Evolutionary conservation across 2,888 invertebrate genomes (phyloP).

Genomic region (Diadegma fenestrale): DNA sequence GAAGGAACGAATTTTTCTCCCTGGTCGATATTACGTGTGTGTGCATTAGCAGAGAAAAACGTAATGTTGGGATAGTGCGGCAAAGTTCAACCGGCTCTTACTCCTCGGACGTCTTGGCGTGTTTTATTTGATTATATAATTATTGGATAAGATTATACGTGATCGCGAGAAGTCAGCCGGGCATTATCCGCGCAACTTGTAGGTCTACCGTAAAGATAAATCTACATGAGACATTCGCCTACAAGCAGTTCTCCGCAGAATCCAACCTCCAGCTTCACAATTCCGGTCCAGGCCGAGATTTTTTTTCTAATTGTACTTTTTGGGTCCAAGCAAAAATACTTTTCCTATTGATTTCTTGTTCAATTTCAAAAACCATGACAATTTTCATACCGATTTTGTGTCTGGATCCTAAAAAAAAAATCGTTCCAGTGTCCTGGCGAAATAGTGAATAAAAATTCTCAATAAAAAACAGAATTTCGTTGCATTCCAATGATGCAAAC

Average conservation of each 20-base stretch:
- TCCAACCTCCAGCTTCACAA: background rate
- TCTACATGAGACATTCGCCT: slow-evolving; percentile 10
- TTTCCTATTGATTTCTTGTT: background rate
- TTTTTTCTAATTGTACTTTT: background rate
- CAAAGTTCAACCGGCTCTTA: slow-evolving; percentile 72
- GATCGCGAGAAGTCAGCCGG: slow-evolving; percentile 58
- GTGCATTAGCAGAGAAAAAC: slow-evolving; percentile 38
- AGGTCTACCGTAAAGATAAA: slow-evolving; percentile 30
- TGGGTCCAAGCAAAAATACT: too few species aligned
- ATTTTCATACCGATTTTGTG: too few species aligned
- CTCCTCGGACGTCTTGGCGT: slow-evolving; percentile 65
- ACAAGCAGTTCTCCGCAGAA: background rate
- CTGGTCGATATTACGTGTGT: slow-evolving; percentile 9
- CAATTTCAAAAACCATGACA: too few species aligned
- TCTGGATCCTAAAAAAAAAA: too few species aligned
- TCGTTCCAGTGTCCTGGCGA: too few species aligned
- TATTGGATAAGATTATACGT: slow-evolving; percentile 69
- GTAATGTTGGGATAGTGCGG: slow-evolving; percentile 61
- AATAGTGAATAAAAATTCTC: slow-evolving; percentile 1
- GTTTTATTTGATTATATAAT: slow-evolving; percentile 77
- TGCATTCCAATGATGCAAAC: too few species aligned
- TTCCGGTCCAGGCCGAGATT: background rate
- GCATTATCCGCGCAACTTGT: slow-evolving; percentile 69
- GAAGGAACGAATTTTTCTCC: slow-evolving; percentile 21
- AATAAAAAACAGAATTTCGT: too few species aligned